Percentiles rank a stretch among this genome's conserved stretches.
Evolutionary conservation across 2,797 vertebrate species (phyloP).

Genomic region (Liasis olivaceus): DNA sequence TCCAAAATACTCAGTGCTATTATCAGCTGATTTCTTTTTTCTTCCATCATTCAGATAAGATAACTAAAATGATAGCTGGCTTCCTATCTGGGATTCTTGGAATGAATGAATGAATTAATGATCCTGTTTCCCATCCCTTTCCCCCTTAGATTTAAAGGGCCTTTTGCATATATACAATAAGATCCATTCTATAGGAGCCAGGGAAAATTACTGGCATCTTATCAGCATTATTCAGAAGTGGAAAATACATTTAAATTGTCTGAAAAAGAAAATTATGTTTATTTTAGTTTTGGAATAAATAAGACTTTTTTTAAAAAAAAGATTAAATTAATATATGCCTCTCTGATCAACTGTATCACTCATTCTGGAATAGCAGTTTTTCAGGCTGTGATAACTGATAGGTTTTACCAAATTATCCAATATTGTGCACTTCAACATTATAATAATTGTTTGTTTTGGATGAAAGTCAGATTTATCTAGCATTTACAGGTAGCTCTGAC

Average conservation of each 20-base stretch:
- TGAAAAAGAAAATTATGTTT: neutral
- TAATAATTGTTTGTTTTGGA: neutral
- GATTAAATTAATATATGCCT: neutral
- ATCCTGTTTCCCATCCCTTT: neutral
- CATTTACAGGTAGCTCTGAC: neutral
- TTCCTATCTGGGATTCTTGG: neutral
- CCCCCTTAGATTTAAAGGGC: neutral
- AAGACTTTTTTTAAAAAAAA: neutral
- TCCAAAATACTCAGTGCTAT: neutral
- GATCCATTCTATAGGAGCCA: neutral
- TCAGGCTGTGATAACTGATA: neutral
- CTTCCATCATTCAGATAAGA: neutral
- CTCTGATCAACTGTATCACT: neutral
- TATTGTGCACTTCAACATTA: neutral
- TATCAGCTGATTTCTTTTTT: neutral
- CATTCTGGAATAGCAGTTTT: neutral
- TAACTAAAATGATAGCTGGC: fast-evolving
- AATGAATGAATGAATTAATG: neutral
- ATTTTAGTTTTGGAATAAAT: neutral
- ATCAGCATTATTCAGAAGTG: neutral
- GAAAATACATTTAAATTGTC: neutral
- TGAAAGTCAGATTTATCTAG: neutral
- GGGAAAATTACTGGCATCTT: neutral
- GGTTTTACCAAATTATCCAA: neutral
- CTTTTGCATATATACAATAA: neutral